phyloP scores from a whole-genome alignment of 2,113 vertebrate genomes.

The Petroica traversi region DNA sequence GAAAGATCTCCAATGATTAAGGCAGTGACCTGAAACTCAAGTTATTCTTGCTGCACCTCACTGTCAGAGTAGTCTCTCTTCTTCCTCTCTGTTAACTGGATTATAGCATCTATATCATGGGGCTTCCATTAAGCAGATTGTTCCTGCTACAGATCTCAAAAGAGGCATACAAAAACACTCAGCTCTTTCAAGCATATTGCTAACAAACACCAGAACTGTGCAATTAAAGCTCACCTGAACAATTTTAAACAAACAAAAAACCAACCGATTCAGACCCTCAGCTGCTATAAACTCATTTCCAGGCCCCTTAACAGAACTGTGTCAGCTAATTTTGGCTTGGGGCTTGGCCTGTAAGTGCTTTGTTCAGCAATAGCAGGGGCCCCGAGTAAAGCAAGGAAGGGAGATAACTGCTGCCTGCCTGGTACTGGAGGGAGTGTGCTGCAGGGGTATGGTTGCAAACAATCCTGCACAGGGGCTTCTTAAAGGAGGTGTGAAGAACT shows the following conservation, averaged over 20 bases:
- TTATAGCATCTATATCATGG: background rate
- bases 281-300: background rate
- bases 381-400: background rate
- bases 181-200: background rate
- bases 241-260: background rate
- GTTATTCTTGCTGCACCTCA: background rate
- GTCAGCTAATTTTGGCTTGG: background rate
- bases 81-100: background rate
- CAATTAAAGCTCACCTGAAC: background rate
- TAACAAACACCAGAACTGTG: background rate
- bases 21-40: background rate
- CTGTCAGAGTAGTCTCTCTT: background rate
- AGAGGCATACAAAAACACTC: background rate
- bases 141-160: background rate
- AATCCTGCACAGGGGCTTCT: rapidly evolving
- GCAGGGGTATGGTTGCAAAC: rapidly evolving
- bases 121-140: background rate
- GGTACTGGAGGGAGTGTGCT: background rate
- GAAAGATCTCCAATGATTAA: background rate
- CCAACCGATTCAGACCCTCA: background rate
- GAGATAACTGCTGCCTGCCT: background rate
- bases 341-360: background rate
- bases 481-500: background rate
- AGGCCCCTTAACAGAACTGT: background rate
- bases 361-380: background rate